Evolutionary conservation across 2,113 vertebrate genomes (phyloP).

Genomic region (Galeopterus variegatus): DNA sequence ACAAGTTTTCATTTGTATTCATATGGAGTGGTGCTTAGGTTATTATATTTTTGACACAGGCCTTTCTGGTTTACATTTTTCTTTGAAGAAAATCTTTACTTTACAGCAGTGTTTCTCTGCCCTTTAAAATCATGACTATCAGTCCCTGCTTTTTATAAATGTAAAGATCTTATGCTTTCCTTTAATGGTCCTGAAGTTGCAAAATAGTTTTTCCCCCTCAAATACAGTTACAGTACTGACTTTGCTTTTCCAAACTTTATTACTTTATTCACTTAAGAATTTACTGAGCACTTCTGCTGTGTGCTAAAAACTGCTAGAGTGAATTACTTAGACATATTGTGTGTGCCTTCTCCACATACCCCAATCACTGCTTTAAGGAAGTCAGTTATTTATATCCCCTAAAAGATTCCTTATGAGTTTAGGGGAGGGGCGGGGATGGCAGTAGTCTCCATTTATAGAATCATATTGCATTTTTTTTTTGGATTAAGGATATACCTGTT

Average conservation of each 20-base stretch:
- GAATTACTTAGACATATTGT: neutral
- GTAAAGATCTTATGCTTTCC: neutral
- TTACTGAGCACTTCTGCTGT: neutral
- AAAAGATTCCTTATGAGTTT: neutral
- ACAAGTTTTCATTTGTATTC: neutral
- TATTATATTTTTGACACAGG: neutral
- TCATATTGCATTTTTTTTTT: conserved; percentile 38
- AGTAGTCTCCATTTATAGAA: neutral
- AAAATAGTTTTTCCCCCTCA: neutral
- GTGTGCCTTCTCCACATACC: neutral
- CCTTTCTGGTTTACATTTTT: conserved; percentile 23
- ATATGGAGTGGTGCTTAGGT: neutral
- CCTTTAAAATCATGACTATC: conserved; percentile 41
- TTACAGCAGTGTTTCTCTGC: conserved; percentile 7
- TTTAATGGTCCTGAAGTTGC: conserved; percentile 52
- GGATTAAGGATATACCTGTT: neutral
- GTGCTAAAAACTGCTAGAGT: neutral
- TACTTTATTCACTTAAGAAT: conserved; percentile 36
- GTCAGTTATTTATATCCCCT: neutral
- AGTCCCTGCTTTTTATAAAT: conserved; percentile 3
- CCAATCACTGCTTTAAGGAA: neutral
- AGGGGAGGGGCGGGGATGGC: neutral
- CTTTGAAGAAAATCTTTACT: conserved; percentile 26
- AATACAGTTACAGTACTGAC: neutral
- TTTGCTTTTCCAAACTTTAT: conserved; percentile 27